Base-by-base conservation (phyloP, 2,888 invertebrate genomes). In the Danaus chrysippus region DNA sequence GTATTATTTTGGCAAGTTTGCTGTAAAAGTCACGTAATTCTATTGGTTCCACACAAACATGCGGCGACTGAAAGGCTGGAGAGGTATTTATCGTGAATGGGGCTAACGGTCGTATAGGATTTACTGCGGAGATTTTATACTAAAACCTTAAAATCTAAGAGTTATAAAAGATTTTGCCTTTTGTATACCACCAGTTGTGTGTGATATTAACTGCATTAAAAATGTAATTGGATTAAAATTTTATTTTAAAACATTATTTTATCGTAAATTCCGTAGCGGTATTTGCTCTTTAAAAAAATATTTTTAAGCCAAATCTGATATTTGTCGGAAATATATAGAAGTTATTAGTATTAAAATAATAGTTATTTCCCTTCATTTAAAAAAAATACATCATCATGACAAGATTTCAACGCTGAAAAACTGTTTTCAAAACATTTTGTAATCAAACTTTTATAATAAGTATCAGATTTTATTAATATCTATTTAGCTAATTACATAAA, bases 91-190 rank as follows among this genome's bases (percentile, higher is more conserved):
- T 58, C 58, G 56, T 58, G 58, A 59, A 58, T 61, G 53, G 44
- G 42, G 58, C 58, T 65, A 65, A 67, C 67, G 65, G 67, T 60
- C 57, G 66, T 67, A 65, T 67, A 64, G 67, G 65, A 59, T 62
- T 65, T 67, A 68, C 62, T 65, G 65, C 65, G 54, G 68, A 65
- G 62, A 67, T 67, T 64, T 64, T 58, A 57, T 44, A 57, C 55
- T 42, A 64, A 54, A 54, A 55, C 49, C 49, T 49, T 49, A 49
- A 49, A 49, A 49, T 49, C 49, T 17, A 49, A 49, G 49, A 49
- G 49, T 49, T 49, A 49, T 46, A 54, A 54, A 34, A 44, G 61
- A 57, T 57, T 57, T 61, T 49, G 42, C 52, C 41, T 52, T 61
- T 61, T 61, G 54, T 58, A 53, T n/a, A n/a, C 53, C 17, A 34